Conservation (phyloP, 2,797 vertebrate genomes). For the Parotocinclus haroldoi region DNA sequence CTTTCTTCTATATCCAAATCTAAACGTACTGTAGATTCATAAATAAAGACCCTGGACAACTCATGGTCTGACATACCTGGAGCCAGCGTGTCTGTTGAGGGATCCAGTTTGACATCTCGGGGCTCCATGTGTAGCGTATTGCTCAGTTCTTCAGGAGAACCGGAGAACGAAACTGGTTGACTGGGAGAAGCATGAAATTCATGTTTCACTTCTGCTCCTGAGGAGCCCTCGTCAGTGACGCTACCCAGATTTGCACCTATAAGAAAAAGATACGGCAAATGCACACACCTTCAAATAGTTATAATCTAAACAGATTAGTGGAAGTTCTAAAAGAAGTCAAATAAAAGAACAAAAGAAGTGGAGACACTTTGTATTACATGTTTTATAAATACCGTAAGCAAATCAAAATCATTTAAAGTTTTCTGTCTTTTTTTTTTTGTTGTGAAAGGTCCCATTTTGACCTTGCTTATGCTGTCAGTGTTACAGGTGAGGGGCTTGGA, state of each 20-base stretch:
- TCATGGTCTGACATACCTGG: constrained; percentile 20
- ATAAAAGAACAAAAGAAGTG: too few relatives aligned
- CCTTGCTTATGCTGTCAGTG: too few relatives aligned
- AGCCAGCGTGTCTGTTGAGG: constrained; percentile 57
- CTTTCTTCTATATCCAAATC: too few relatives aligned
- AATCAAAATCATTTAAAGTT: too few relatives aligned
- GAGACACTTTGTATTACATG: too few relatives aligned
- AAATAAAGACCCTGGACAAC: neutral
- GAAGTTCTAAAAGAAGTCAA: too few relatives aligned
- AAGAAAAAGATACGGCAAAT: neutral
- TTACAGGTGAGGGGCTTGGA: too few relatives aligned
- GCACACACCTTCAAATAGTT: neutral
- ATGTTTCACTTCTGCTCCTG: constrained; percentile 63
- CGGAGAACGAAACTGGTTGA: constrained; percentile 59
- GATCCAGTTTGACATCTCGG: constrained; percentile 65
- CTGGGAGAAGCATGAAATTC: constrained; percentile 54
- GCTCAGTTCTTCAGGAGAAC: constrained; percentile 60
- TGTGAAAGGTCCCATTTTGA: too few relatives aligned
- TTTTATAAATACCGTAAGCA: too few relatives aligned
- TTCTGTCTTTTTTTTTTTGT: too few relatives aligned
- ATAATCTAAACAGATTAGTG: too few relatives aligned
- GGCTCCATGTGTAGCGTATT: constrained; percentile 63
- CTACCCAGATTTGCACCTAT: constrained; percentile 72
- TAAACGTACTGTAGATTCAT: neutral
- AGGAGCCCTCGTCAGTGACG: constrained; percentile 60